Conservation (phyloP, 2,797 vertebrate species). For the Naso thynnoides region DNA sequence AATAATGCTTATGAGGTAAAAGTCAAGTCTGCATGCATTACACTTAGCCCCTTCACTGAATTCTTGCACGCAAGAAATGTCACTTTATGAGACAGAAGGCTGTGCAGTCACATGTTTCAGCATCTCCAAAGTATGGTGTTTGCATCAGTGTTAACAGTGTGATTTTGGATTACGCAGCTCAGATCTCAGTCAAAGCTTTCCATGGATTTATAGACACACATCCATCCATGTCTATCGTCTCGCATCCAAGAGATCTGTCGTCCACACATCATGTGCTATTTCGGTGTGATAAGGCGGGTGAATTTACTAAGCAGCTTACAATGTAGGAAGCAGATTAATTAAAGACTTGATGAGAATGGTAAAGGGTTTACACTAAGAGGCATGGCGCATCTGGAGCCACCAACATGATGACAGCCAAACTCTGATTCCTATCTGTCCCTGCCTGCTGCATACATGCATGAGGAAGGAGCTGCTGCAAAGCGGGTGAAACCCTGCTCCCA, state of each 20-base stretch:
- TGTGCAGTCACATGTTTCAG: constrained; percentile 44
- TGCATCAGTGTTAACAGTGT: constrained; percentile 35
- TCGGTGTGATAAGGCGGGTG: constrained; percentile 71
- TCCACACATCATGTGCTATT: constrained; percentile 70
- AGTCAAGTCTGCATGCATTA: constrained; percentile 71
- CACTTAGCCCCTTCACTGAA: constrained; percentile 30
- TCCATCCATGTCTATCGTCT: constrained; percentile 35
- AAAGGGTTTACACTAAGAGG: constrained; percentile 78
- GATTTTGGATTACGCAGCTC: constrained; percentile 62
- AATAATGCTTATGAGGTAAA: constrained; percentile 79
- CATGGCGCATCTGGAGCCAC: constrained; percentile 66
- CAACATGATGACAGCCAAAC: constrained; percentile 56
- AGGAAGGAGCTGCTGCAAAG: constrained; percentile 44
- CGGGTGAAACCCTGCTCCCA: constrained; percentile 31
- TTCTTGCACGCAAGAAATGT: constrained; percentile 53
- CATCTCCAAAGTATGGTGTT: constrained; percentile 29
- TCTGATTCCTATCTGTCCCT: constrained; percentile 59
- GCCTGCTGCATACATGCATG: constrained; percentile 45
- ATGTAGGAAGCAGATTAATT: constrained; percentile 82
- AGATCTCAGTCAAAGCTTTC: constrained; percentile 60
- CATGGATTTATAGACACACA: constrained; percentile 50
- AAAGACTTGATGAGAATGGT: constrained; percentile 79
- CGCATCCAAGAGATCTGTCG: constrained; percentile 41
- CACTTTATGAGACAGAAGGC: constrained; percentile 40
- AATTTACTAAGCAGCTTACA: constrained; percentile 78